Evolutionary conservation across 2,113 vertebrate genomes (phyloP).

Genomic region (Arizona elegans): DNA sequence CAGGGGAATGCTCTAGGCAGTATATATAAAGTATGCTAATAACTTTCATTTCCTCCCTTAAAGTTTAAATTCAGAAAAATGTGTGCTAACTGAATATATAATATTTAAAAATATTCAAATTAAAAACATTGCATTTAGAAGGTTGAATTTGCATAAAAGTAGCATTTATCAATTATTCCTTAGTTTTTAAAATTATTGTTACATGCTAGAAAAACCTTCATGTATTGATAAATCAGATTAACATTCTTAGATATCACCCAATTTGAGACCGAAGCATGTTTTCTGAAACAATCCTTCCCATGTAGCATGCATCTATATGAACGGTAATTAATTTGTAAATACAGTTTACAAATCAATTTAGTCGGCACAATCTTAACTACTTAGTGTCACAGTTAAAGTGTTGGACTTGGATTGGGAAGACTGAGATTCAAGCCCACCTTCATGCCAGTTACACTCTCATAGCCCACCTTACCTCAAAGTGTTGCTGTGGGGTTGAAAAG

Average conservation of each 20-base stretch:
- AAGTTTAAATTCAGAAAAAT: neutral
- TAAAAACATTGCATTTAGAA: neutral
- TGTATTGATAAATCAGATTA: neutral
- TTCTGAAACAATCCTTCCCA: neutral
- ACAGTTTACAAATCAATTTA: neutral
- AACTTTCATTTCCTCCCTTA: neutral
- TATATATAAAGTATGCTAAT: neutral
- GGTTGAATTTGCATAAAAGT: neutral
- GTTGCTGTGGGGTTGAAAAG: neutral
- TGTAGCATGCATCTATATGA: neutral
- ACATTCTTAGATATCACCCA: neutral
- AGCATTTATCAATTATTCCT: neutral
- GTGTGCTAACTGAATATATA: neutral
- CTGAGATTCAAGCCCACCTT: neutral
- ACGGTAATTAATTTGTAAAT: neutral
- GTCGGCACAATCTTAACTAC: neutral
- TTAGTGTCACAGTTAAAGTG: neutral
- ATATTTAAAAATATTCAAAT: neutral
- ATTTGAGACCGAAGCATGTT: neutral
- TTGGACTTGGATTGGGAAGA: neutral
- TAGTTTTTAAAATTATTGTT: neutral
- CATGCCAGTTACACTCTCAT: neutral
- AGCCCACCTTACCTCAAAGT: neutral
- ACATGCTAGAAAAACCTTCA: neutral
- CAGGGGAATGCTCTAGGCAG: neutral